Base-by-base conservation (phyloP, 2,888 invertebrate genomes). In the Orthosia gracilis region DNA sequence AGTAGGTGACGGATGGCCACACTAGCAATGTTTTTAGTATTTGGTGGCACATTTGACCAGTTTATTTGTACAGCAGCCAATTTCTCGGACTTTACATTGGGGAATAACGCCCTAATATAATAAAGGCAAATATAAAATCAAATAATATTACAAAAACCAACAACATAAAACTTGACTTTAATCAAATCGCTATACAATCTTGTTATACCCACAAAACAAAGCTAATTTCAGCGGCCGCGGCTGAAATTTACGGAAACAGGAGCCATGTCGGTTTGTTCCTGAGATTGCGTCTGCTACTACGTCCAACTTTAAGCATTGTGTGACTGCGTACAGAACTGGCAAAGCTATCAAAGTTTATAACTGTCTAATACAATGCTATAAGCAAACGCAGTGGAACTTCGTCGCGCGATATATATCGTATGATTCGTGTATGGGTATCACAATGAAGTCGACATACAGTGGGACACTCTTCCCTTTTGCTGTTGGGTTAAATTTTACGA, bases 301-400 rank as follows among this genome's bases (percentile, higher is more conserved):
- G 87, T 76, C 79, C 83, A 87, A 83, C 85, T 87, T 87, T 84
- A 81, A 87, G 86, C 87, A 87, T 78, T 83, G 86, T 74, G 84
- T 75, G 79, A 83, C 89, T 91, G 89, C 90, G 89, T 92, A 85
- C 83, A 76, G 87, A 89, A 89, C 90, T 84, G 85, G 90, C 87
- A 88, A 92, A 92, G 91, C 92, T 91, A 94, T 93, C 93, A 93
- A 94, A 94, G 88, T 94, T 93, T 92, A 90, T 91, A 93, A 92
- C 87, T 88, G 89, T 91, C 92, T 92, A 89, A 91, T 91, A 91
- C 92, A 92, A 92, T 90, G 89, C 90, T 90, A 85, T 87, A 91
- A 90, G 91, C 90, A 91, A 91, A 92, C 85, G 88, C 83, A 83
- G 80, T 18, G 65, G 68, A 90, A 91, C 88, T 91, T 91, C 82